Base-by-base conservation (phyloP, 2,888 invertebrate species). In the Leptopilina myrica region DNA sequence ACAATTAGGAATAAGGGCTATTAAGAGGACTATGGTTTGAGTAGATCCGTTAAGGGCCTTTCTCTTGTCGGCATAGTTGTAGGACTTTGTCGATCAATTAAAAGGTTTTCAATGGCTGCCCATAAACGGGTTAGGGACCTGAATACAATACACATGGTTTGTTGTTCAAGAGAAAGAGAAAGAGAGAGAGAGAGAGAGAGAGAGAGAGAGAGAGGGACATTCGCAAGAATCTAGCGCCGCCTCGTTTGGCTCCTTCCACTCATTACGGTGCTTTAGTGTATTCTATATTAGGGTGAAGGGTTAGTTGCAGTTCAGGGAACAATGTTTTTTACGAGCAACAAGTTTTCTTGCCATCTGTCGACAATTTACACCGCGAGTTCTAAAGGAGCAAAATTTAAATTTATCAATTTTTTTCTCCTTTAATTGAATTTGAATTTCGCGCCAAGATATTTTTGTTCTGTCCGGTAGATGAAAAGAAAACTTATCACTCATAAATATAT, bases 81-180 rank as follows among this genome's bases (percentile, higher is more conserved):
- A 78, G 62, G 64, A 64, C 46, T 80, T 56, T 69, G 78, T 62
- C 78, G 64, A 76, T 73, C 79, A 81, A 83, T 81, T 81, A 80
- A 83, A 80, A 79, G 67, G 49, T 64, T 78, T 64, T 75, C 59
- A 67, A 77, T 77, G 43, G 67, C 49, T 69, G 49, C 46, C 62
- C 64, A 62, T 43, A 49, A 75, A 73, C 26, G 75, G 73, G 26
- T 73, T 53, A 46, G 9, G 64, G 33, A 64, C 64, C 49, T 46
- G 76, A 15, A 76, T 46, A 64, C 46, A 76, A 64, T 64, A 64
- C 46, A 59, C 11, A 26, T 20, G 43, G 20, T 14, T 20, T 46
- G 59, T 76, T 56, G 59, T 59, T 53, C 43, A 43, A 43, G 43
- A 43, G 43, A 43, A 8, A 43, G 43, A n/a, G n/a, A n/a, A n/a